Base-by-base conservation (phyloP, 2,113 vertebrate genomes). In the Vicugna pacos region DNA sequence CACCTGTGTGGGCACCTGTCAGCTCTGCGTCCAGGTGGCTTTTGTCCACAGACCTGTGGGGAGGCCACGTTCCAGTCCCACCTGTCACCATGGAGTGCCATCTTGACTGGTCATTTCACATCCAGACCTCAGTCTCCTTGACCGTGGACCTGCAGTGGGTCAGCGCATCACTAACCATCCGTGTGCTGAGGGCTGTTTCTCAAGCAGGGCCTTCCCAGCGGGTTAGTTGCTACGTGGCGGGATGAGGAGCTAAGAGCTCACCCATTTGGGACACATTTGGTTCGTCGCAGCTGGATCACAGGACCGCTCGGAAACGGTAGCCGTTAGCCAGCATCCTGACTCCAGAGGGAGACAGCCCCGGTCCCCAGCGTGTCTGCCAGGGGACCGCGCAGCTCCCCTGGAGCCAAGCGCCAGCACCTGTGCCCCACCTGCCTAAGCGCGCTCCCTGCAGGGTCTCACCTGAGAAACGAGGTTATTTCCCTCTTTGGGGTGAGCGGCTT, bases 31-130 rank as follows among this genome's bases (percentile, higher is more conserved):
- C 17, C 60, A 87, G 89, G 0, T 3, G 70, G 67, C 77, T 26
- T 24, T 92, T 65, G 94, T 94, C 98, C 83, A 93, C 89, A 91
- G 88, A 95, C 52, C 77, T 81, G 70, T 77, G 12, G 5, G 46
- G 60, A 50, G 32, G n/a, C 84, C 13, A 0, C 0, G 0, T 28
- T 26, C 28, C 14, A 6, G 54, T 4, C 9, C 38, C 5, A 8
- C 17, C 24, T 50, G 30, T 20, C 5, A 0, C 58, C 3, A 6
- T 22, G 1, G 1, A 13, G 11, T 17, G 11, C 12, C 70, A 26
- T 22, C 83, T 4, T n/a, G 13, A 13, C 38, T 11, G 8, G 16
- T 17, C 0, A 0, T 2, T 24, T 30, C 26, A 8, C 19, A 24
- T 70, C 46, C 30, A 86, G 46, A 46, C 56, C 35, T 14, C 14